These are phyloP conservation scores for Atta colombica DNA, from an alignment of 1,140 invertebrate genomes.

Conservation along the genomic window DNA sequence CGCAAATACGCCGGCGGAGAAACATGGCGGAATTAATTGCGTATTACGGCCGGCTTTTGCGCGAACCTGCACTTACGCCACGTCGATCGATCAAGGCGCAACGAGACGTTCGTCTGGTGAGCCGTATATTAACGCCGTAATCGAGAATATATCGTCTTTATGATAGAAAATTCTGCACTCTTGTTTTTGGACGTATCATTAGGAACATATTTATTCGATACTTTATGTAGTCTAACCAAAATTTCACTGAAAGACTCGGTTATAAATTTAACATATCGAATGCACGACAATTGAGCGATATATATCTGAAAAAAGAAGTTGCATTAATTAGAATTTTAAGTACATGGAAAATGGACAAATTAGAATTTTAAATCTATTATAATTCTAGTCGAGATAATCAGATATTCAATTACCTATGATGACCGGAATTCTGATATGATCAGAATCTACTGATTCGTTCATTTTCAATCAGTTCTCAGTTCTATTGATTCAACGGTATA, in stretches of 20 bases:
- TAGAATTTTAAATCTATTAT: too few species aligned
- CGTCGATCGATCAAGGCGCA: constrained; percentile 19
- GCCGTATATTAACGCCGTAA: constrained; percentile 21
- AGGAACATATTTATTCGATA: not conserved
- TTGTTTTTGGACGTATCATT: not conserved
- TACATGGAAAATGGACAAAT: too few species aligned
- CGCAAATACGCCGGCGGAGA: constrained; percentile 47
- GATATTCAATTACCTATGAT: too few species aligned
- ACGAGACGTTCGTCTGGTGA: not conserved
- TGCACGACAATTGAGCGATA: not conserved
- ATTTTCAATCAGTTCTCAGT: too few species aligned
- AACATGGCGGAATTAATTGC: constrained; percentile 59
- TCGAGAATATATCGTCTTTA: constrained; percentile 46
- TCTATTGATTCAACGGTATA: not conserved
- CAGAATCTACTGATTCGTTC: too few species aligned
- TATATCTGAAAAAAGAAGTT: too few species aligned
- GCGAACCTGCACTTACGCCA: constrained; percentile 47
- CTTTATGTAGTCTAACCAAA: not conserved
- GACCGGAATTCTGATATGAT: too few species aligned
- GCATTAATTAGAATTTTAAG: too few species aligned
- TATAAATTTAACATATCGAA: not conserved
- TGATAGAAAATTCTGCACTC: constrained; percentile 8
- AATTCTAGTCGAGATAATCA: too few species aligned
- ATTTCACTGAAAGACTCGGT: not conserved
- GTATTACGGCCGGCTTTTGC: constrained; percentile 26